These are phyloP conservation scores for Bothrops jararaca DNA, from an alignment of 2,113 vertebrate species.

Conservation along the genomic window DNA sequence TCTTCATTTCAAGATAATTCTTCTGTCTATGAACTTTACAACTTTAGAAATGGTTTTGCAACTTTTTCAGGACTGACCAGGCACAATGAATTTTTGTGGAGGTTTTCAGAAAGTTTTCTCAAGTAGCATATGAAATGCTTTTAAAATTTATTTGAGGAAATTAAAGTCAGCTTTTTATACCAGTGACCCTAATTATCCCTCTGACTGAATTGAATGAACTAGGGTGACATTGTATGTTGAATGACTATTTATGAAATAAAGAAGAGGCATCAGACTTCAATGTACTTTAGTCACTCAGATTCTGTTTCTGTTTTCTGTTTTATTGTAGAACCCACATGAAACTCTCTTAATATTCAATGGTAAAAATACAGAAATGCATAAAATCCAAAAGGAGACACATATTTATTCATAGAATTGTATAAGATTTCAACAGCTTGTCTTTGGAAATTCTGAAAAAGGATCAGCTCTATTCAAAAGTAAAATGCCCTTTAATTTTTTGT, in stretches of 20 bases:
- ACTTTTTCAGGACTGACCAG: background rate
- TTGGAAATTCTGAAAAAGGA: background rate
- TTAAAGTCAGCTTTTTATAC: background rate
- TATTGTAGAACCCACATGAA: background rate
- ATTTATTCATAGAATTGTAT: background rate
- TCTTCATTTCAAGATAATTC: background rate
- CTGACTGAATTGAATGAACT: background rate
- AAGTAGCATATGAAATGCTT: background rate
- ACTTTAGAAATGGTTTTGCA: background rate
- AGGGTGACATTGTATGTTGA: background rate
- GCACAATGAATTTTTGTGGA: background rate
- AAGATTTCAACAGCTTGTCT: background rate
- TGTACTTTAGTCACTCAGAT: background rate
- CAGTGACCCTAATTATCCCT: background rate
- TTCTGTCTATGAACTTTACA: background rate
- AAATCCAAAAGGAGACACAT: background rate
- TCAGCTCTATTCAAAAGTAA: conserved; percentile 37
- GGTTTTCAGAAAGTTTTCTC: no score
- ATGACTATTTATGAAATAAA: background rate
- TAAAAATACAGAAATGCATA: background rate
- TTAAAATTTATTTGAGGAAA: background rate
- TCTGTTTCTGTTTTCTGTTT: background rate
- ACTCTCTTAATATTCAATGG: background rate
- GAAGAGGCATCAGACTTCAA: background rate
- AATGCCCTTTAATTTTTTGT: conserved; percentile 22